A percentile compares a stretch with the other conserved stretches of the same genome.
These are phyloP conservation scores for Macrophya alboannulata DNA, from an alignment of 2,888 invertebrate species.

Conservation along the genomic window DNA sequence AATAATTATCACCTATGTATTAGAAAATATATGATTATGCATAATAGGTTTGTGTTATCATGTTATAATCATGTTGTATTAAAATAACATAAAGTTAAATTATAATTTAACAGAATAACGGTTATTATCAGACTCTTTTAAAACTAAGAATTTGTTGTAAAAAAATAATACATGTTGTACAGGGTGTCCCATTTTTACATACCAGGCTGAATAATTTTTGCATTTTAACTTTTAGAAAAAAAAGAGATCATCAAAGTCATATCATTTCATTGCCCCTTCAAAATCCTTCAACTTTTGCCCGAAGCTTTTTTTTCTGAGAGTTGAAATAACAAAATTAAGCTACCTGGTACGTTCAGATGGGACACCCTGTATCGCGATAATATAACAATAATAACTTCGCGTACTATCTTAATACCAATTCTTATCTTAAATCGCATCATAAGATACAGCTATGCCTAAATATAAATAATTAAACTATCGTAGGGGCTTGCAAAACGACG, in stretches of 20 bases:
- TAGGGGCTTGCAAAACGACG: conserved; percentile 94
- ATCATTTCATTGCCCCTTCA: no score
- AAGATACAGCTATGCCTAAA: not conserved
- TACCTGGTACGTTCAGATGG: no score
- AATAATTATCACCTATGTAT: conserved; percentile 20
- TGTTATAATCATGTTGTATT: not conserved
- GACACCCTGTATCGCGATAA: not conserved
- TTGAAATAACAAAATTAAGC: no score
- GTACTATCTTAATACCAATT: not conserved
- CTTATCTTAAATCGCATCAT: not conserved
- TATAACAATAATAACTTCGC: conserved; percentile 1
- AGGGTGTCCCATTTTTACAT: no score
- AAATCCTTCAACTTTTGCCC: no score
- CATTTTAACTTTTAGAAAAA: no score
- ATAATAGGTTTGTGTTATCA: not conserved
- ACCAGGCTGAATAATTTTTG: no score
- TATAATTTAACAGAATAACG: conserved; percentile 19
- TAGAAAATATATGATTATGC: not conserved
- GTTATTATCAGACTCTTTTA: not conserved
- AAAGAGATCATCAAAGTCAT: no score
- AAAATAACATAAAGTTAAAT: not conserved
- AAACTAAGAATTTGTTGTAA: not conserved
- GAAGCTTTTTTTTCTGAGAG: no score
- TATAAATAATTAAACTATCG: conserved; percentile 85
- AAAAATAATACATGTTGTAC: not conserved